phyloP scores from a whole-genome alignment of 2,888 invertebrate genomes.

The Apamea anceps region DNA sequence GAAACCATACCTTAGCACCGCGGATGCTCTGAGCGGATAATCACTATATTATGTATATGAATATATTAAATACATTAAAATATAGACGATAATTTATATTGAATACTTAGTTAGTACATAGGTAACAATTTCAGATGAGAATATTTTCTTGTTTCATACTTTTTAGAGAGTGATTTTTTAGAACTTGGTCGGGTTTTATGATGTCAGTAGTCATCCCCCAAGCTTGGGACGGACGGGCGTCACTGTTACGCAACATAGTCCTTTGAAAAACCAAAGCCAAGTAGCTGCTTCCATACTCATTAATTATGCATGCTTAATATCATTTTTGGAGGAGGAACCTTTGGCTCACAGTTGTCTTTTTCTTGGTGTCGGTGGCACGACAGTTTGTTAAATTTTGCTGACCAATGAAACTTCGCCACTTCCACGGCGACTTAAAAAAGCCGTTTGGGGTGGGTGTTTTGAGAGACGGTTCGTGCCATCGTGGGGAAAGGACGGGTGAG shows the following conservation, averaged over 20 bases:
- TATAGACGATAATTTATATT: no score
- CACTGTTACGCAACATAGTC: background rate
- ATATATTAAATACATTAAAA: no score
- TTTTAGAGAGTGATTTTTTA: no score
- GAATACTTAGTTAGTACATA: no score
- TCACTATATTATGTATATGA: no score
- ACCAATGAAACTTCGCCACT: background rate
- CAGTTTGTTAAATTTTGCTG: background rate
- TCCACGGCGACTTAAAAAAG: background rate
- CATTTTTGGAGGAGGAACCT: background rate
- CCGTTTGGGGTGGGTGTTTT: background rate
- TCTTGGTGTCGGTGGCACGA: background rate
- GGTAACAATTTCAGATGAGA: no score
- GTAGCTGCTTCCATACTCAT: background rate
- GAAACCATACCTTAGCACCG: background rate
- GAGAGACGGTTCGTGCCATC: background rate
- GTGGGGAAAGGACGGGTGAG: background rate
- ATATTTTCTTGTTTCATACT: no score
- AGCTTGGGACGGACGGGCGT: background rate
- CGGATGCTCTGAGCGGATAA: no score
- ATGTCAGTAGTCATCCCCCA: background rate
- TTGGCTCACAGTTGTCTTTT: background rate
- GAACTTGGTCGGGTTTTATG: background rate
- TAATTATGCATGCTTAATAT: background rate
- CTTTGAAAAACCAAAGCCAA: background rate